Conservation (phyloP, 2,888 invertebrate genomes). For the Leptinotarsa tumamoca region DNA sequence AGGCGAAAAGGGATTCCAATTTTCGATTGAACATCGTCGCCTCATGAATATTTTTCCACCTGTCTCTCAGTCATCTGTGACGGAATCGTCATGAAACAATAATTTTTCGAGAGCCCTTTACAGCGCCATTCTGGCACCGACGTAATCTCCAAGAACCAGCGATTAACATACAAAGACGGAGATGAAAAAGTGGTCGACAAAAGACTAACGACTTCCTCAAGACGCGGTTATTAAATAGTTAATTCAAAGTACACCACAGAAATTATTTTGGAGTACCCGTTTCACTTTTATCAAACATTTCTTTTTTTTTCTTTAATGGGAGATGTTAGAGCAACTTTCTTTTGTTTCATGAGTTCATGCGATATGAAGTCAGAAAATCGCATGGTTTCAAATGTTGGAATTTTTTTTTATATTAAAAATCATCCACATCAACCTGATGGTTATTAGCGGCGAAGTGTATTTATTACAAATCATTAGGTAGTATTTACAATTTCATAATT, state of each 20-base stretch:
- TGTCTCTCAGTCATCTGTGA: neutral
- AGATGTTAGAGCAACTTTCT: neutral
- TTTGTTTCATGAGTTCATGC: neutral
- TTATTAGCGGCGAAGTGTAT: too few relatives aligned
- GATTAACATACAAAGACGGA: slow-evolving; percentile 24
- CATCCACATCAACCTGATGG: too few relatives aligned
- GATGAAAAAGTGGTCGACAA: slow-evolving; percentile 10
- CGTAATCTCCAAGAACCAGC: slow-evolving; percentile 24
- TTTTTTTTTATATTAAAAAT: too few relatives aligned
- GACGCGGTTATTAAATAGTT: slow-evolving; percentile 27
- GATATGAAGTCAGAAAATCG: neutral
- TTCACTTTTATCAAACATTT: neutral
- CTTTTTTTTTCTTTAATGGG: neutral
- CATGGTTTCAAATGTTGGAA: neutral
- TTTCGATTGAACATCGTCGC: neutral
- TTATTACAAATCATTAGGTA: too few relatives aligned
- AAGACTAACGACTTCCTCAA: slow-evolving; percentile 21
- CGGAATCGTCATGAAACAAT: neutral
- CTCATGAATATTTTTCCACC: neutral
- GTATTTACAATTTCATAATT: too few relatives aligned
- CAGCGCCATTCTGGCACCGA: slow-evolving; percentile 7
- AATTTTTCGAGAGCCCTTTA: slow-evolving; percentile 6
- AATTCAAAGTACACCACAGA: neutral
- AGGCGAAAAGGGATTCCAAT: too few relatives aligned
- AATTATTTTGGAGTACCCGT: neutral